A percentile compares a stretch with the other conserved stretches of the same genome.
phyloP scores from a whole-genome alignment of 2,888 invertebrate species.

The Craniophora ligustri region DNA sequence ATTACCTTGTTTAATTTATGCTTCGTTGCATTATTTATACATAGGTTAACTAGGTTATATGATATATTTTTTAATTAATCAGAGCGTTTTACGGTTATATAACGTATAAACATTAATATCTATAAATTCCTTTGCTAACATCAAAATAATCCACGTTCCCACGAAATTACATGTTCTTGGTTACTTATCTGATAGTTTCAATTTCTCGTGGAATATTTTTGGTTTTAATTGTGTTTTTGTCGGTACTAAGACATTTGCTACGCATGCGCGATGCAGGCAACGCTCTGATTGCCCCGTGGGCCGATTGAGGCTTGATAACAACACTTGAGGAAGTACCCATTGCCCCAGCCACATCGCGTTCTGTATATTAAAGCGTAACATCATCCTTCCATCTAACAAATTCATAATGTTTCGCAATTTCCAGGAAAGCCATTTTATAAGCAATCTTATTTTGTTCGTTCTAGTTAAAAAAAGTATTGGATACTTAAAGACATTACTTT shows the following conservation, averaged over 20 bases:
- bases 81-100: slow-evolving; percentile 35
- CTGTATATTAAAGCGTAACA: slow-evolving; percentile 49
- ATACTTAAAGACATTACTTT: slow-evolving; percentile 12
- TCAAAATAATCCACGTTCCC: slow-evolving; percentile 39
- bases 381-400: slow-evolving; percentile 53
- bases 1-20: slow-evolving; percentile 68
- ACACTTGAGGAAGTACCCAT: slow-evolving; percentile 61
- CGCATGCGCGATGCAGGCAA: slow-evolving; percentile 62
- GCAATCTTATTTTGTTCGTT: slow-evolving; percentile 32
- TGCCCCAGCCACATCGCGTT: slow-evolving; percentile 46
- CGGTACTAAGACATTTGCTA: slow-evolving; percentile 54
- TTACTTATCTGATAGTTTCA: slow-evolving; percentile 27
- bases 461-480: slow-evolving; percentile 14
- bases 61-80: slow-evolving; percentile 40
- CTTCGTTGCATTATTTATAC: slow-evolving; percentile 48
- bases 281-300: slow-evolving; percentile 67
- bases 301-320: slow-evolving; percentile 63
- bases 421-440: slow-evolving; percentile 43
- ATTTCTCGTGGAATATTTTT: slow-evolving; percentile 40
- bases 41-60: slow-evolving; percentile 31
- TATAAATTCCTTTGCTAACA: slow-evolving; percentile 27
- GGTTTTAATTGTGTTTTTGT: slow-evolving; percentile 42
- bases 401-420: slow-evolving; percentile 50
- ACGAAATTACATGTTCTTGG: slow-evolving; percentile 34
- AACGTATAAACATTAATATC: slow-evolving; percentile 24